Percentiles rank a stretch among this genome's conserved stretches.
These are phyloP conservation scores for Hypotaenidia okinawae DNA, from an alignment of 2,797 vertebrate genomes.

Conservation along the genomic window DNA sequence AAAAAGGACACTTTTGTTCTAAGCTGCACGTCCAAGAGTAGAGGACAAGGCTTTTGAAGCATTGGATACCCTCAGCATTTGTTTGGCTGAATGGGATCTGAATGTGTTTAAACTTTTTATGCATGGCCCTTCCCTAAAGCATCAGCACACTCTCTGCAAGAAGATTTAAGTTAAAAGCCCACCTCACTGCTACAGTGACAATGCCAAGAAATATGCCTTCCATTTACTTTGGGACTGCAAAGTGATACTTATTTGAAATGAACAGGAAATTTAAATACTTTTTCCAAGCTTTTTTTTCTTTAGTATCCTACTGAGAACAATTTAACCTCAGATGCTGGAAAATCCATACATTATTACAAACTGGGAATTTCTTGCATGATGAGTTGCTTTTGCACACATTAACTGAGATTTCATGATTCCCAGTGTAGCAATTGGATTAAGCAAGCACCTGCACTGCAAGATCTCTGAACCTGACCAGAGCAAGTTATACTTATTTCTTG, in stretches of 20 bases:
- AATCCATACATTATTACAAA: slow-evolving; percentile 66
- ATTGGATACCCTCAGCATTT: background rate
- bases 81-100: background rate
- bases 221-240: slow-evolving; percentile 42
- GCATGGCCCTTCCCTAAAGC: background rate
- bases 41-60: background rate
- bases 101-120: background rate
- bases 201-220: slow-evolving; percentile 55
- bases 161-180: background rate
- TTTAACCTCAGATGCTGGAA: slow-evolving; percentile 66
- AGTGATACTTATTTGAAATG: slow-evolving; percentile 58
- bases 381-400: slow-evolving; percentile 63
- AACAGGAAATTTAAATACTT: slow-evolving; percentile 73
- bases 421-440: slow-evolving; percentile 24
- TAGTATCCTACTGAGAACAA: slow-evolving; percentile 68
- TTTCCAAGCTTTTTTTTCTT: slow-evolving; percentile 59
- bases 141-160: background rate
- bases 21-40: background rate
- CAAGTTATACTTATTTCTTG: slow-evolving; percentile 4
- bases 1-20: background rate
- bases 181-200: background rate
- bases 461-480: slow-evolving; percentile 7
- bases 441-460: slow-evolving; percentile 70
- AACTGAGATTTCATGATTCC: slow-evolving; percentile 71
- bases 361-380: slow-evolving; percentile 64